These are phyloP conservation scores for Alaudala cheleensis DNA, from an alignment of 2,113 vertebrate genomes.

Conservation along the genomic window DNA sequence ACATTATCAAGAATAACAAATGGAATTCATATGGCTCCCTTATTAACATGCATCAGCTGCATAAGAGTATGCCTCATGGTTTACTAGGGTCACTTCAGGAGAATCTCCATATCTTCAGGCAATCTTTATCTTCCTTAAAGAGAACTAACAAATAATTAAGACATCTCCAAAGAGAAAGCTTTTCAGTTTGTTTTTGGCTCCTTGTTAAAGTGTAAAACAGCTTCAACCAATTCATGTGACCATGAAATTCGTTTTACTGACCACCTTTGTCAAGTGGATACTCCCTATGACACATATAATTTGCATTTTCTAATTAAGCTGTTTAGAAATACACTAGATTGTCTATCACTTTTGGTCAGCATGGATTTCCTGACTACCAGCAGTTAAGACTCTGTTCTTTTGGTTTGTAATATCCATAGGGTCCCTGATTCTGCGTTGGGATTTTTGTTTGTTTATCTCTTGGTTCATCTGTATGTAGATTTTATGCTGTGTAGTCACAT, in stretches of 20 bases:
- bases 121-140: not conserved
- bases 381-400: not conserved
- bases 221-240: not conserved
- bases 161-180: not conserved
- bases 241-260: not conserved
- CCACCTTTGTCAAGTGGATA: not conserved
- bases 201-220: not conserved
- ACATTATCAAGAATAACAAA: conserved; percentile 59
- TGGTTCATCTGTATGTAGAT: not conserved
- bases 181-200: not conserved
- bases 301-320: not conserved
- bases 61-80: not conserved
- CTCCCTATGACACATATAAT: not conserved
- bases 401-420: not conserved
- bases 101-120: not conserved
- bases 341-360: not conserved
- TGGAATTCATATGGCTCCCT: conserved; percentile 17
- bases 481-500: not conserved
- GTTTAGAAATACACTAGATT: not conserved
- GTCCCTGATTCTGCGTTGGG: not conserved
- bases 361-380: not conserved
- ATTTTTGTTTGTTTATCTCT: not conserved
- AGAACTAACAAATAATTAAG: not conserved
- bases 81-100: conserved; percentile 28
- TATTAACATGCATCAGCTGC: conserved; percentile 44